Base-by-base conservation (phyloP, 2,113 vertebrate species). In the Chamaetylas fuelleborni region DNA sequence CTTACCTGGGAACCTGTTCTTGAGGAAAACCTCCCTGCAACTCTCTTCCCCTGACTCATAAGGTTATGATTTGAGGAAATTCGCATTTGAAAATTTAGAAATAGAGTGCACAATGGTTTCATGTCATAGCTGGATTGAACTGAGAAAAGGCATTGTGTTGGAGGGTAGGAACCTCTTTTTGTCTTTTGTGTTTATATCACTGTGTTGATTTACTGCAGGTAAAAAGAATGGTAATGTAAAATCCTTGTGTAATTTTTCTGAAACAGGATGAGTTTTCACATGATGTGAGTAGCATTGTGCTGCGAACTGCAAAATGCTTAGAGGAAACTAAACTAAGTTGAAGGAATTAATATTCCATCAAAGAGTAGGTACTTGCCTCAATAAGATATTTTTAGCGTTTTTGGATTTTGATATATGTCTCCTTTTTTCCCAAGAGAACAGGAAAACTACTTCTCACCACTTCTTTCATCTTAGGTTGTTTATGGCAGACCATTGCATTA, bases 311-410 rank as follows among this genome's bases (percentile, higher is more conserved):
- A 69, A 72, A 86, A 80, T 57, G 51, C n/a, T 60, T 29, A 34
- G 45, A 69, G 91, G 90, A 95, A 95, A 34, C 76, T 51, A 42
- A 90, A 53, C 28, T 20, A 82, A 92, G 20, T 36, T 56, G 26
- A 92, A 72, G 42, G 42, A 73, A 90, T 93, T 86, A 67, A 51
- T 90, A 72, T 65, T 77, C 88, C 82, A 65, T 85, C 86, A 90
- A 96, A 91, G 84, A 70, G 47, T 66, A 9, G 0, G 67, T 50
- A 43, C 57, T 74, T 91, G 51, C 56, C 20, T 88, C 64, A 71
- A 15, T 86, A 43, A 79, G 84, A 36, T 96, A 94, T 95, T 93
- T 96, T 90, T 94, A 88, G 71, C 18, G 11, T 24, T 83, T 95
- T 67, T 43, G 12, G 56, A 83, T 93, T 81, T 90, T 92, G 80